Conservation (phyloP, 2,113 vertebrate genomes). For the Boleophthalmus pectinirostris region DNA sequence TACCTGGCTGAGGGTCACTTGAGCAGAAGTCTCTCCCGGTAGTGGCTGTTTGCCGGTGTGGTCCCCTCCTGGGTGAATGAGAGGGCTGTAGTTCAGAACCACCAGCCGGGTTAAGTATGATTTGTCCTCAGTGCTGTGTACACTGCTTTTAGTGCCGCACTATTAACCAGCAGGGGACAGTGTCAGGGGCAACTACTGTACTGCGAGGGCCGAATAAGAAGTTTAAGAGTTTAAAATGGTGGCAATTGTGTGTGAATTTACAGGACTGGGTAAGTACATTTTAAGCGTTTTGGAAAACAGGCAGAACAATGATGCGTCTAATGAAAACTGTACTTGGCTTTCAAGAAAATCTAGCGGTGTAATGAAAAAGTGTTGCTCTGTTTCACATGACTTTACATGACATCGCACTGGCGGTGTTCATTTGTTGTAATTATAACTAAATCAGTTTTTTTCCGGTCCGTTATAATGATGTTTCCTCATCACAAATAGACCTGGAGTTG, state of each 20-base stretch:
- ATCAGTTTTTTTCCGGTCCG: too few relatives aligned
- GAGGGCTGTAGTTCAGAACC: background rate
- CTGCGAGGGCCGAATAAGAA: background rate
- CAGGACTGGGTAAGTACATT: too few relatives aligned
- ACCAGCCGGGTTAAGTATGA: constrained; percentile 12
- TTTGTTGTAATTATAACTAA: too few relatives aligned
- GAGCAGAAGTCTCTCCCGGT: background rate
- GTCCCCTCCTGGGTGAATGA: background rate
- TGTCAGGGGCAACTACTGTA: background rate
- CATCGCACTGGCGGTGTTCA: too few relatives aligned
- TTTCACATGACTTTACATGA: too few relatives aligned
- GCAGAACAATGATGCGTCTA: background rate
- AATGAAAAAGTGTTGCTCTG: too few relatives aligned
- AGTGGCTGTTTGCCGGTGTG: background rate
- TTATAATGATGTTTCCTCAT: too few relatives aligned
- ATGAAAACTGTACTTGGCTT: background rate
- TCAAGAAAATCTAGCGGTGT: too few relatives aligned
- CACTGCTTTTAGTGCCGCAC: background rate
- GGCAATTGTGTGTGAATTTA: background rate
- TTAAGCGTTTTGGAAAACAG: background rate
- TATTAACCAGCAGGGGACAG: constrained; percentile 9
- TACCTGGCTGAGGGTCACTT: background rate
- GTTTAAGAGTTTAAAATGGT: background rate
- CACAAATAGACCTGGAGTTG: too few relatives aligned
- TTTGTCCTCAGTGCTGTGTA: constrained; percentile 2